phyloP scores from a whole-genome alignment of 2,888 invertebrate genomes.

The Entomobrya proxima region DNA sequence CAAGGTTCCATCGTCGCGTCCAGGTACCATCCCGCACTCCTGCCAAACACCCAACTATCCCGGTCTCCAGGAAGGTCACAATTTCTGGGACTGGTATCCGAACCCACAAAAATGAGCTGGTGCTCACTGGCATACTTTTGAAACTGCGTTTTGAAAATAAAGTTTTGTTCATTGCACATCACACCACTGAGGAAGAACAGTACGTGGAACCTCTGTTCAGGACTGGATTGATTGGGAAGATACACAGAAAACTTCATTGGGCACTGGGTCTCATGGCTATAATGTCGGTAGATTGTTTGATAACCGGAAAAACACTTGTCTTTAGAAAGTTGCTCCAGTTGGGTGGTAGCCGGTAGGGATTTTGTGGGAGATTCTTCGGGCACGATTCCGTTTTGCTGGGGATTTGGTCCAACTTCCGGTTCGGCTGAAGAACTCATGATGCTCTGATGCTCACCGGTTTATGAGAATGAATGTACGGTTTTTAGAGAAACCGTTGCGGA shows the following conservation, averaged over 20 bases:
- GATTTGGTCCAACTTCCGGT: background rate
- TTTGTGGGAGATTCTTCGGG: too few relatives aligned
- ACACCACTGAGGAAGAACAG: constrained; percentile 94
- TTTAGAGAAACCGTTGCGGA: too few relatives aligned
- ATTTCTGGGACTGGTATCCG: constrained; percentile 93
- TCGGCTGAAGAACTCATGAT: too few relatives aligned
- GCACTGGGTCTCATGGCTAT: constrained; percentile 87
- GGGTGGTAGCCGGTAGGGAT: background rate
- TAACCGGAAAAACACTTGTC: constrained; percentile 60
- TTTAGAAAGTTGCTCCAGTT: constrained; percentile 21
- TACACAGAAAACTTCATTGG: constrained; percentile 95
- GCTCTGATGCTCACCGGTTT: too few relatives aligned
- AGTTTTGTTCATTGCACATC: constrained; percentile 96
- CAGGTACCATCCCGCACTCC: constrained; percentile 96
- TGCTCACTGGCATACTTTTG: constrained; percentile 92
- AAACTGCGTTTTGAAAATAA: constrained; percentile 95
- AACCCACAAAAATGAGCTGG: constrained; percentile 91
- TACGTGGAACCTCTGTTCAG: constrained; percentile 42
- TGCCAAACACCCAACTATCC: constrained; percentile 94
- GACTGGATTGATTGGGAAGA: constrained; percentile 41
- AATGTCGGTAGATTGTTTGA: constrained; percentile 63
- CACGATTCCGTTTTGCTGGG: background rate
- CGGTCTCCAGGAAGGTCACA: constrained; percentile 89
- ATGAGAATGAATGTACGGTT: too few relatives aligned
- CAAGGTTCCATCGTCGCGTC: constrained; percentile 93